phyloP scores from a whole-genome alignment of 2,888 invertebrate species.

The Drosophila borborema region DNA sequence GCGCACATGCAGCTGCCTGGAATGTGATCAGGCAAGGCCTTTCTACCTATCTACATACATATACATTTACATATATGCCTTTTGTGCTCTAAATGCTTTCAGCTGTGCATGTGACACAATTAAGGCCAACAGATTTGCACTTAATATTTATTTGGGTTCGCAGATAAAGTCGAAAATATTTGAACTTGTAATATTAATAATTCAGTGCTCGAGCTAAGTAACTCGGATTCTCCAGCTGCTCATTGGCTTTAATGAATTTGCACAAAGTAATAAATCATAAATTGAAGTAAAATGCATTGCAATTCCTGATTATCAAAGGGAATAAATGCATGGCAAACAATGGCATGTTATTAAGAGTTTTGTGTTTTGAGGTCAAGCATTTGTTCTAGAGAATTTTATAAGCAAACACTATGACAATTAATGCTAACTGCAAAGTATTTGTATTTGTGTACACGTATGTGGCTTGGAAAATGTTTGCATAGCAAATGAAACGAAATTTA shows the following conservation, averaged over 20 bases:
- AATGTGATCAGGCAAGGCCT: constrained; percentile 37
- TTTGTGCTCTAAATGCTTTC: neutral
- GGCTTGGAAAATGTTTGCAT: constrained; percentile 68
- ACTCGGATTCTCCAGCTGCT: neutral
- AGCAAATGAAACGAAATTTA: constrained; percentile 77
- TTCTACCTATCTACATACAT: neutral
- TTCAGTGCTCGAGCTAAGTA: neutral
- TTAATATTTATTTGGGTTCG: neutral
- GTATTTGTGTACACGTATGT: constrained; percentile 26
- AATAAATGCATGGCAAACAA: constrained; percentile 19
- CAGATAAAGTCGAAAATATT: neutral
- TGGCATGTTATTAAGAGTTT: constrained; percentile 10
- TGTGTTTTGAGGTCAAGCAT: constrained; percentile 47
- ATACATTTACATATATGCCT: neutral
- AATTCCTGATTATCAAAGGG: constrained; percentile 40
- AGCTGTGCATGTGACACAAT: neutral
- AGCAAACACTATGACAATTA: constrained; percentile 40
- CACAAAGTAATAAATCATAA: constrained; percentile 16
- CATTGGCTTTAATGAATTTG: neutral
- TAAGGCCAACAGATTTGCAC: neutral
- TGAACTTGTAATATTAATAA: neutral
- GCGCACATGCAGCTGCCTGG: constrained; percentile 39
- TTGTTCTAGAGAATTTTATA: neutral
- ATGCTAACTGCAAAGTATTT: constrained; percentile 38
- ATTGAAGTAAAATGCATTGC: constrained; percentile 45